Evolutionary conservation across 92 coral and sea anemone genomes (phyloP), one percentile per base, ranked within the genome.

Genomic region (Epizoanthus rinbou): DNA sequence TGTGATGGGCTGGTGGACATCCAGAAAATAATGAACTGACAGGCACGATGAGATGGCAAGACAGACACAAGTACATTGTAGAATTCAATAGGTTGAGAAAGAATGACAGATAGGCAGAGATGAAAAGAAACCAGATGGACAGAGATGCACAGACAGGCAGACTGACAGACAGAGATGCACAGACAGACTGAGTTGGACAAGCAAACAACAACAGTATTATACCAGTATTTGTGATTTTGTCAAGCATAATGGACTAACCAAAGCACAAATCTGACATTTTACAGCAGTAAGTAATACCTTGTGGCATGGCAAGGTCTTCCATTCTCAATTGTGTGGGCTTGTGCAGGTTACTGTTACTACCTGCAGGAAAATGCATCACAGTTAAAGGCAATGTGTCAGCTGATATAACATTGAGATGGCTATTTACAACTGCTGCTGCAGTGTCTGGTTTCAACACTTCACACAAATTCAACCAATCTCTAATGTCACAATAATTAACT

Each of bases 241-340:
- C 54, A 50, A 50, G 16, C 14, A 50, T 50, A 50, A 50, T 50
- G 14, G 54, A 50, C 2, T 50, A 50, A 50, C 74, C 37, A 69
- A 25, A 47, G 10, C 74, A 7, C 18, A 19, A n/a, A n/a, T 22
- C 0, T 54, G 80, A 53, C 17, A 4, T 19, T 74, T 23, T 11
- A 52, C 5, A 23, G 6, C 14, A 57, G 79, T 33, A 53, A 57
- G 79, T 33, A 62, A 50, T 93, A 93, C 97, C 97, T 88, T 89
- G 88, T n/a, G 94, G 92, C 94, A 93, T 88, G 25, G 97, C 91
- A 22, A 93, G 90, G 52, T 93, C 97, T 75, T 93, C 95, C 95
- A 92, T 92, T 69, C 95, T 80, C 56, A 92, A 80, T 59, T 92
- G 93, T 59, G 86, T 89, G 22, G 93, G 91, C 65, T 92, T 92